These are phyloP conservation scores for Hirundichthys speculiger DNA, from an alignment of 2,113 vertebrate species.

Conservation along the genomic window DNA sequence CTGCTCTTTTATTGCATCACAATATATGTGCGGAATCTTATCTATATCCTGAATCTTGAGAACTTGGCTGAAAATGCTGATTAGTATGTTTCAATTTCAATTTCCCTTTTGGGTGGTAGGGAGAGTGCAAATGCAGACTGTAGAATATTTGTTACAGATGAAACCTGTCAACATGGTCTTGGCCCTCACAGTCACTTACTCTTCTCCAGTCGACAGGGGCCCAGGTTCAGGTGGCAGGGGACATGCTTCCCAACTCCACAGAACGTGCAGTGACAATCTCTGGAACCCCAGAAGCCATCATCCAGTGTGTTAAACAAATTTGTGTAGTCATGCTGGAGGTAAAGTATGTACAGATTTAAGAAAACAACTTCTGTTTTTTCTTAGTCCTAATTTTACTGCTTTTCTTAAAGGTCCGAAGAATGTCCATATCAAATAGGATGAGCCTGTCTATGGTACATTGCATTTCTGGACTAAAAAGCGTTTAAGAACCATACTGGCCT, in stretches of 20 bases:
- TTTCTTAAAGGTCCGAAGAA: no score
- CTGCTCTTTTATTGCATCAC: neutral
- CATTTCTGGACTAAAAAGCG: no score
- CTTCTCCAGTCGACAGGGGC: slow-evolving; percentile 92
- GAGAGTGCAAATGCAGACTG: no score
- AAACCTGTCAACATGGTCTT: slow-evolving; percentile 15
- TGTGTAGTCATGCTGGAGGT: slow-evolving; percentile 99
- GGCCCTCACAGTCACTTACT: slow-evolving; percentile 35
- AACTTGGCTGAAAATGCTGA: neutral
- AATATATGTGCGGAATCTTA: neutral
- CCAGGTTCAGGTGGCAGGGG: slow-evolving; percentile 97
- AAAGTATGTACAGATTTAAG: slow-evolving; percentile 67
- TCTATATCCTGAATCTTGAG: neutral
- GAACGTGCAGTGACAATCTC: slow-evolving; percentile 98
- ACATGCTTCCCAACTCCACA: slow-evolving; percentile 98
- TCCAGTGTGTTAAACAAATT: slow-evolving; percentile 99
- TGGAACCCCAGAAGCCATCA: slow-evolving; percentile 96
- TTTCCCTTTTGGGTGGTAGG: neutral
- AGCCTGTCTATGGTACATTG: no score
- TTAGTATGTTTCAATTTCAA: neutral
- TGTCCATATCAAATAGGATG: no score
- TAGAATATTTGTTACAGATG: neutral
- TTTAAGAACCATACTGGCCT: no score
- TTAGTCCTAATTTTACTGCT: no score
- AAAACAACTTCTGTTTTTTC: no score